Percentiles rank a stretch among this genome's conserved stretches.
These are phyloP conservation scores for Caracal caracal DNA, from an alignment of 2,113 vertebrate species.

Conservation along the genomic window DNA sequence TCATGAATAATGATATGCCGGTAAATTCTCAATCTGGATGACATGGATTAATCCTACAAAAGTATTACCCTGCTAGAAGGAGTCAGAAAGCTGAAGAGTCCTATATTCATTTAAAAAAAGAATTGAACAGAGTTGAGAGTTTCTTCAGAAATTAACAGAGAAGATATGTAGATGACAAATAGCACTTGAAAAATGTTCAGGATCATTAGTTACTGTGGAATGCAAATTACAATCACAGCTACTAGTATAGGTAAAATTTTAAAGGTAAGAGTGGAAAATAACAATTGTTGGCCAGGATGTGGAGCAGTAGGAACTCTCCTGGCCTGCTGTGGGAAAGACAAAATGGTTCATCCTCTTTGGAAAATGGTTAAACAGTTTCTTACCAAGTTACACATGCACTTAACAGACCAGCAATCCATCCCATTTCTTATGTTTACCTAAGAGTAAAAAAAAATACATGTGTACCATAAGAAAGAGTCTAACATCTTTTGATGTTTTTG, in stretches of 20 bases:
- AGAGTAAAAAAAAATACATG: neutral
- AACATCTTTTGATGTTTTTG: neutral
- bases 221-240: neutral
- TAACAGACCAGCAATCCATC: neutral
- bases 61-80: neutral
- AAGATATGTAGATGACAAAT: neutral
- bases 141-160: neutral
- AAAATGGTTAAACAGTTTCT: neutral
- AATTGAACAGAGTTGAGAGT: neutral
- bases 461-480: neutral
- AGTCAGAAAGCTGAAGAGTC: neutral
- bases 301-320: neutral
- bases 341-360: neutral
- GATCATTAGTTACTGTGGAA: neutral
- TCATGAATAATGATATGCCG: neutral
- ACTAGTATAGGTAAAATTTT: neutral
- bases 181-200: too few relatives aligned
- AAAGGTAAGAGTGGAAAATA: neutral
- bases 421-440: neutral
- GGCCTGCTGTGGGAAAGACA: neutral
- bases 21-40: neutral
- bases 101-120: neutral
- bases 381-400: neutral
- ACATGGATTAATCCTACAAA: neutral
- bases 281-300: neutral